Evolutionary conservation across 2,888 invertebrate species (phyloP).

Genomic region (Callimorpha dominula): DNA sequence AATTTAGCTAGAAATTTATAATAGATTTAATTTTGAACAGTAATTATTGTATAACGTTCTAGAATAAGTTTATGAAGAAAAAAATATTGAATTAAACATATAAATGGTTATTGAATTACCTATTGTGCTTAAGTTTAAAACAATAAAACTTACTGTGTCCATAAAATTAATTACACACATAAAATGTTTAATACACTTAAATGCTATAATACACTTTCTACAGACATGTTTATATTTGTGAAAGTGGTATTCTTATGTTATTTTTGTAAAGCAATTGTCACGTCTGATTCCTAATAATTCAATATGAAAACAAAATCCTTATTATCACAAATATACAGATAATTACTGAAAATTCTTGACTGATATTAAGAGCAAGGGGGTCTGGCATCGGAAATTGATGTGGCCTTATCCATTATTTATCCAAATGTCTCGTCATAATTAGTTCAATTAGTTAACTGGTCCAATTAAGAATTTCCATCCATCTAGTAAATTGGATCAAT

Average conservation of each 20-base stretch:
- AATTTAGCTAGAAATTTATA: conserved; percentile 44
- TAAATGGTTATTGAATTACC: not conserved
- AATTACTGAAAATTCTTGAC: conserved; percentile 29
- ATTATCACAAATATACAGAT: conserved; percentile 24
- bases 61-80: not conserved
- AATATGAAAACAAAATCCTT: conserved; percentile 11
- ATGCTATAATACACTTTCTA: no score
- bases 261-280: no score
- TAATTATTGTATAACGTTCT: not conserved
- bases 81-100: not conserved
- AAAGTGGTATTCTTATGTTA: no score
- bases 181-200: no score
- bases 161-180: no score
- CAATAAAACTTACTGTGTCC: no score
- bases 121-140: not conserved
- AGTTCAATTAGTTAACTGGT: conserved; percentile 58
- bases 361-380: conserved; percentile 25
- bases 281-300: no score
- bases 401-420: conserved; percentile 52
- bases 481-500: conserved; percentile 47
- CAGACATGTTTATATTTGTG: no score
- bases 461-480: conserved; percentile 57
- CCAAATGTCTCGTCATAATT: conserved; percentile 55
- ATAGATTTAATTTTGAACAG: conserved; percentile 1
- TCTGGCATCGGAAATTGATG: conserved; percentile 44